Conservation (phyloP, 2,888 invertebrate genomes). For the Tromatobia lineatoria region DNA sequence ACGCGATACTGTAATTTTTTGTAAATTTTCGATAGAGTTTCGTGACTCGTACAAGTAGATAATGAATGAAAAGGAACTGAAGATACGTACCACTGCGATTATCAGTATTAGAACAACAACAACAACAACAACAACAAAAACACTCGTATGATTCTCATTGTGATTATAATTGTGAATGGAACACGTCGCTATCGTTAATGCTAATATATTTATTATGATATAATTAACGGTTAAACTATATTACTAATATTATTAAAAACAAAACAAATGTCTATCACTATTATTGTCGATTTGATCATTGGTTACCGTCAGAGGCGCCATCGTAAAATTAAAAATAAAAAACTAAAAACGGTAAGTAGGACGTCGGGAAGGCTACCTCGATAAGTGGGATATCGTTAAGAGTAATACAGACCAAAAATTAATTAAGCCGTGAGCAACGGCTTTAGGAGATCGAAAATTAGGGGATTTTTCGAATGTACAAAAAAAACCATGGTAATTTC, state of each 20-base stretch:
- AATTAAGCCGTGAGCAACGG: too few relatives aligned
- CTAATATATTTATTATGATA: conserved; percentile 64
- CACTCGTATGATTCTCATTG: conserved; percentile 61
- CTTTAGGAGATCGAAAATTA: too few relatives aligned
- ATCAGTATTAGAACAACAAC: conserved; percentile 63
- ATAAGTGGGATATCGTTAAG: conserved; percentile 22
- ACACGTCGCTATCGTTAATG: conserved; percentile 62
- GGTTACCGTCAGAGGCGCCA: conserved; percentile 51
- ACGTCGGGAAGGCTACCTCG: conserved; percentile 44
- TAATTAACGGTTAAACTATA: conserved; percentile 61
- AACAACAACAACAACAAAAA: conserved; percentile 23
- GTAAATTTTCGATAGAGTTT: conserved; percentile 12
- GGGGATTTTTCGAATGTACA: too few relatives aligned
- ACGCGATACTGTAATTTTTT: background rate
- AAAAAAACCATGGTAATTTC: too few relatives aligned
- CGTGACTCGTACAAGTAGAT: conserved; percentile 21
- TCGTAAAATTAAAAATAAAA: conserved; percentile 38
- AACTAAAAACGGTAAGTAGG: conserved; percentile 22
- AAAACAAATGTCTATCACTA: conserved; percentile 52
- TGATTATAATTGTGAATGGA: conserved; percentile 63
- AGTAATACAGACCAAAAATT: background rate
- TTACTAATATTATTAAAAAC: conserved; percentile 51
- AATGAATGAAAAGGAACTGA: conserved; percentile 14
- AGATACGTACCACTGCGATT: conserved; percentile 51
- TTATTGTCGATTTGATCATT: conserved; percentile 64